Conservation (phyloP, 2,113 vertebrate genomes). For the Hypanus sabinus region DNA sequence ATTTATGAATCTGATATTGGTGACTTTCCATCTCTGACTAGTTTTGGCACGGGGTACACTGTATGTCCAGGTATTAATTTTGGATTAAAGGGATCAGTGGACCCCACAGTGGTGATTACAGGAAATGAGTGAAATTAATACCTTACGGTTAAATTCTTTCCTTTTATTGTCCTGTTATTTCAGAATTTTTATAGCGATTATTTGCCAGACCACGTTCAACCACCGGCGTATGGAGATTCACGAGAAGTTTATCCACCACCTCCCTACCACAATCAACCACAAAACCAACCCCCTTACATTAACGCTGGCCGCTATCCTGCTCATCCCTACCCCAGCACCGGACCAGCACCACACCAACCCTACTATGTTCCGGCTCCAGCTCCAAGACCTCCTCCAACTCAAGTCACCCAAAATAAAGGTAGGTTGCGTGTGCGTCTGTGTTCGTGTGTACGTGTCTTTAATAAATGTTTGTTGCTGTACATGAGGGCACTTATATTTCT, state of each 20-base stretch:
- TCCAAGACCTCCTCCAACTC: neutral
- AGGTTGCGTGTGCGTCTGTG: neutral
- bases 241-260: neutral
- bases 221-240: neutral
- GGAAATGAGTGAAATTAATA: neutral
- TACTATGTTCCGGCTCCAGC: neutral
- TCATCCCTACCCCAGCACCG: neutral
- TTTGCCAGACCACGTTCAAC: neutral
- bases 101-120: no score
- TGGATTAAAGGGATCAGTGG: no score
- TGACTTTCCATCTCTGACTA: no score
- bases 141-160: neutral
- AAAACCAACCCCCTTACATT: no score
- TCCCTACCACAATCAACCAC: neutral
- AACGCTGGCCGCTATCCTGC: neutral
- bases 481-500: neutral
- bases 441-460: neutral
- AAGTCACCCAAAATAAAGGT: neutral
- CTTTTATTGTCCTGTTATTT: neutral
- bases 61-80: no score
- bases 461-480: neutral
- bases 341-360: neutral
- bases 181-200: conserved; percentile 15
- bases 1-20: no score
- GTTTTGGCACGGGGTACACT: no score